phyloP scores from a whole-genome alignment of 2,888 invertebrate genomes.

The Baccha elongata region DNA sequence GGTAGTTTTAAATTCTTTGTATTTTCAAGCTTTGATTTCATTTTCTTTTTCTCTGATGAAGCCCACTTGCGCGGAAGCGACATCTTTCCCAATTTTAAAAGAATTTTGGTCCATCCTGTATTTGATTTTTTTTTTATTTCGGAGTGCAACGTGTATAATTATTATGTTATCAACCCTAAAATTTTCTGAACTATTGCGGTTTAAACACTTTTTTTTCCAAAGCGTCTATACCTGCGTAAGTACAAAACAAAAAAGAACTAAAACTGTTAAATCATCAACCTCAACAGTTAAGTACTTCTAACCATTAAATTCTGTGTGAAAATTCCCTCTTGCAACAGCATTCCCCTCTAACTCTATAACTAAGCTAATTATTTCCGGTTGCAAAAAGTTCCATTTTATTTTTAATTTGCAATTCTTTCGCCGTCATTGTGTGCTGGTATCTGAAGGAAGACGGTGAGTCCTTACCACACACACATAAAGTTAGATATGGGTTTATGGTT shows the following conservation, averaged over 20 bases:
- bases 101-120: too few species aligned
- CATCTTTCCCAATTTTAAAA: too few species aligned
- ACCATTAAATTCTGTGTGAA: background rate
- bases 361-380: conserved; percentile 61
- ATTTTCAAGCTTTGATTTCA: too few species aligned
- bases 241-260: background rate
- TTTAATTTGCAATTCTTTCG: conserved; percentile 35
- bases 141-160: too few species aligned
- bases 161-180: too few species aligned
- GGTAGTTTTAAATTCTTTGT: too few species aligned
- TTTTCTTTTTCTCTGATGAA: too few species aligned
- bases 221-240: background rate
- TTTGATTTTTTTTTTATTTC: too few species aligned
- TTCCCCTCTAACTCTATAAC: conserved; percentile 1
- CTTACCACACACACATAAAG: background rate
- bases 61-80: too few species aligned
- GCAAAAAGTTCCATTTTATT: conserved; percentile 39
- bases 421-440: background rate
- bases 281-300: background rate
- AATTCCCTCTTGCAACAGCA: background rate
- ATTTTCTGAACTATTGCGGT: background rate
- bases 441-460: background rate
- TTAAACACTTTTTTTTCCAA: background rate
- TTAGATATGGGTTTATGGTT: background rate
- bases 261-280: background rate